Conservation (phyloP, 2,888 invertebrate species). For the Pristionchus entomophagus region DNA sequence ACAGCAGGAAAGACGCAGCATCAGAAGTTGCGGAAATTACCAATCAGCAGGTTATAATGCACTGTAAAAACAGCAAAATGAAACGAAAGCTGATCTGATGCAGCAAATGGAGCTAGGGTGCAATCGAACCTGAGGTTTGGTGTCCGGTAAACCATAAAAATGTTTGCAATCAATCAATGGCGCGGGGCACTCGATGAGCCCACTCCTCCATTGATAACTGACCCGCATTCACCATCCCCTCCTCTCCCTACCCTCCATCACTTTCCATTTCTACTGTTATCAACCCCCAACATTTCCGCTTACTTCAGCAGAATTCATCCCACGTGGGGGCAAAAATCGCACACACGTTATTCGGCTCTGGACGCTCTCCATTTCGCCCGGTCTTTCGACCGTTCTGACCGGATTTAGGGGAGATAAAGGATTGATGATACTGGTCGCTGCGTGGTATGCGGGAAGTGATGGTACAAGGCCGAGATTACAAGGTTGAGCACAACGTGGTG, state of each 20-base stretch:
- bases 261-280: constrained; percentile 28
- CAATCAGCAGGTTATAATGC: neutral
- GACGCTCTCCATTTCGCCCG: neutral
- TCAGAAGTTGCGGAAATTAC: neutral
- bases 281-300: neutral
- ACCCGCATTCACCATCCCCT: constrained; percentile 19
- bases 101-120: too few species aligned
- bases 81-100: too few species aligned
- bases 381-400: neutral
- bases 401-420: neutral
- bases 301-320: neutral
- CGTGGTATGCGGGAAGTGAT: neutral
- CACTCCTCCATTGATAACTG: constrained; percentile 12
- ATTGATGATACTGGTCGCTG: neutral
- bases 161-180: neutral
- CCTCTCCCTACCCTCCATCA: neutral
- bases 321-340: neutral
- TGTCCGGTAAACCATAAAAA: too few species aligned
- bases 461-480: neutral
- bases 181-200: neutral
- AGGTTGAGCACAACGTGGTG: neutral
- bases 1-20: neutral
- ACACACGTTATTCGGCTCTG: neutral
- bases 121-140: too few species aligned
- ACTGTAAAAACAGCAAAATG: neutral